phyloP scores from a whole-genome alignment of 2,888 invertebrate genomes.

The Heliconius hortense region DNA sequence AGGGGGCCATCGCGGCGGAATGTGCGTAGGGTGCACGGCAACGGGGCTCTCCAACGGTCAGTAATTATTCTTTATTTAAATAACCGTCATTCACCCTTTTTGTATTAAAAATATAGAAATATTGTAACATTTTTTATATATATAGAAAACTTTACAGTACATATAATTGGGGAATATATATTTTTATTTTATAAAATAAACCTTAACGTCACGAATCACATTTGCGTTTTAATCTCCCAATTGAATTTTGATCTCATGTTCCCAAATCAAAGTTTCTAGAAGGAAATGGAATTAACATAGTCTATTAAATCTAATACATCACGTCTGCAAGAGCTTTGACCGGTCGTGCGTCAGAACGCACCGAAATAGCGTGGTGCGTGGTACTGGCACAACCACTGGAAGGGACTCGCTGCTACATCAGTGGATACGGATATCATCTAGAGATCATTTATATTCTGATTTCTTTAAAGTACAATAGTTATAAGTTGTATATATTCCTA shows the following conservation, averaged over 20 bases:
- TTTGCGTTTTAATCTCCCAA: background rate
- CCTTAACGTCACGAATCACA: background rate
- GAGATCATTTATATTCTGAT: background rate
- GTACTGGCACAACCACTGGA: slow-evolving; percentile 28
- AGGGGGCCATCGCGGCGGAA: slow-evolving; percentile 16
- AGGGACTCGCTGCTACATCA: slow-evolving; percentile 28
- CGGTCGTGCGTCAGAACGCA: slow-evolving; percentile 40
- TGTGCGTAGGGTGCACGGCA: slow-evolving; percentile 39
- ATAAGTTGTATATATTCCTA: background rate
- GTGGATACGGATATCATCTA: background rate
- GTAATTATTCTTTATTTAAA: slow-evolving; percentile 28
- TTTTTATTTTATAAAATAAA: too few species aligned
- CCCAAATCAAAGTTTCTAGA: slow-evolving; percentile 2
- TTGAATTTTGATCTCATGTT: background rate
- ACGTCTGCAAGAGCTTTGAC: slow-evolving; percentile 40
- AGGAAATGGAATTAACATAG: slow-evolving; percentile 16
- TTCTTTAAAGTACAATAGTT: background rate
- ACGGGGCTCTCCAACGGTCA: slow-evolving; percentile 32
- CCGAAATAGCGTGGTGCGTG: slow-evolving; percentile 31
- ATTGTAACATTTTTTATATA: too few species aligned
- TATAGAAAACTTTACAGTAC: too few species aligned
- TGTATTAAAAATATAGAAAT: background rate
- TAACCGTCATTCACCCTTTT: slow-evolving; percentile 22
- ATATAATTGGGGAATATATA: too few species aligned
- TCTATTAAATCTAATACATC: slow-evolving; percentile 19